Percentiles rank a stretch among this genome's conserved stretches.
phyloP scores from a whole-genome alignment of 2,888 invertebrate genomes.

The Dicycla oo region DNA sequence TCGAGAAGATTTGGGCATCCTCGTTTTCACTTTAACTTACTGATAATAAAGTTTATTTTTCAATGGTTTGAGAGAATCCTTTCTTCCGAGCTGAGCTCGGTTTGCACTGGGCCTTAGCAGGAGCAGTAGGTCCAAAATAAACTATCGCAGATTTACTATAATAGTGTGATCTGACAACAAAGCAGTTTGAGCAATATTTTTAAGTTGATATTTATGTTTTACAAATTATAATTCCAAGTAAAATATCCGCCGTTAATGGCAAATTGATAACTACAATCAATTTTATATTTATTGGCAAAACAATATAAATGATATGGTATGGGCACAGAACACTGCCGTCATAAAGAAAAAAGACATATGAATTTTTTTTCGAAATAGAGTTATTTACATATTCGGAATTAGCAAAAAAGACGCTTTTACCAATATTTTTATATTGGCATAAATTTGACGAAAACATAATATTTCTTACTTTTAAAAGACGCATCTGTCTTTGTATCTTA shows the following conservation, averaged over 20 bases:
- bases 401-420: too few species aligned
- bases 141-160: neutral
- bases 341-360: too few species aligned
- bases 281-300: neutral
- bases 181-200: slow-evolving; percentile 29
- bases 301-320: neutral
- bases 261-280: neutral
- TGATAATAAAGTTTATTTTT: slow-evolving; percentile 5
- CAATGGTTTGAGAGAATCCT: neutral
- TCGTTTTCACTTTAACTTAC: neutral
- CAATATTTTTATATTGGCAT: too few species aligned
- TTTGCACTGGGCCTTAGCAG: neutral
- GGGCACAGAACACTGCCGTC: neutral
- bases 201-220: neutral
- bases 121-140: neutral
- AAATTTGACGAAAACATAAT: too few species aligned
- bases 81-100: neutral
- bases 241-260: neutral
- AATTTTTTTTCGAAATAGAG: too few species aligned
- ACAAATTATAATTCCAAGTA: slow-evolving; percentile 2
- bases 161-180: neutral
- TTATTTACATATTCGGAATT: too few species aligned
- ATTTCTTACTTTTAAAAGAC: too few species aligned
- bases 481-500: too few species aligned
- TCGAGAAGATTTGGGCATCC: neutral